Percentiles rank a stretch among this genome's conserved stretches.
phyloP scores from a whole-genome alignment of 2,113 vertebrate genomes.

The Bubo bubo region DNA sequence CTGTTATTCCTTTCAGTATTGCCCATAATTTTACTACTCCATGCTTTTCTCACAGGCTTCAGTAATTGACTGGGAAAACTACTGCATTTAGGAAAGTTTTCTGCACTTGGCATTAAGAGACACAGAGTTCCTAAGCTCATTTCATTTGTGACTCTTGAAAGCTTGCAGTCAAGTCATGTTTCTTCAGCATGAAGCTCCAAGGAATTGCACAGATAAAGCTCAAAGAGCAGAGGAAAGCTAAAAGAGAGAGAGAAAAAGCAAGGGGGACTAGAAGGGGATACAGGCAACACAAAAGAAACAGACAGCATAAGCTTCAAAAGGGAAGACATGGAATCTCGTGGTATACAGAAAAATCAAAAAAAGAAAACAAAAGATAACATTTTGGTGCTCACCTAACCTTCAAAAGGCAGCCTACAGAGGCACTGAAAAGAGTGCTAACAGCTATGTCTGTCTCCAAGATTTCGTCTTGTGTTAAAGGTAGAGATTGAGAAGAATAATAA shows the following conservation, averaged over 20 bases:
- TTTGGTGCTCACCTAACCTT: constrained; percentile 62
- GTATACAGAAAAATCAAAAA: constrained; percentile 45
- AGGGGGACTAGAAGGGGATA: constrained; percentile 6
- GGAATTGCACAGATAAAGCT: constrained; percentile 59
- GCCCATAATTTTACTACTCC: constrained; percentile 2
- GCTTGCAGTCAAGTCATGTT: constrained; percentile 40
- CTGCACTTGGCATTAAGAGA: not conserved
- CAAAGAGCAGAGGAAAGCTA: not conserved
- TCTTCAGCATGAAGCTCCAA: constrained; percentile 57
- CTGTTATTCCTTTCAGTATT: not conserved
- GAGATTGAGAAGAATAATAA: constrained; percentile 54
- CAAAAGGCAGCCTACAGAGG: constrained; percentile 54
- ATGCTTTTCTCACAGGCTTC: not conserved
- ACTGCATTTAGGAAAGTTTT: constrained; percentile 28
- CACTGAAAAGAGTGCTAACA: not conserved
- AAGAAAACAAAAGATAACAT: constrained; percentile 66
- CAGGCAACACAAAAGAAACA: constrained; percentile 17
- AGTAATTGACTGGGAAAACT: not conserved
- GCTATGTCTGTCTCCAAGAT: constrained; percentile 19
- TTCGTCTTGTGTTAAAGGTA: constrained; percentile 30
- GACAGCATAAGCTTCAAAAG: constrained; percentile 41
- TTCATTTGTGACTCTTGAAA: constrained; percentile 68
- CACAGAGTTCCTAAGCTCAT: not conserved
- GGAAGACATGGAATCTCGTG: not conserved
- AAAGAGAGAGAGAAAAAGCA: constrained; percentile 40